Evolutionary conservation across 2,797 vertebrate species (phyloP), one percentile per base, ranked within the genome.

Genomic region (Anableps anableps): DNA sequence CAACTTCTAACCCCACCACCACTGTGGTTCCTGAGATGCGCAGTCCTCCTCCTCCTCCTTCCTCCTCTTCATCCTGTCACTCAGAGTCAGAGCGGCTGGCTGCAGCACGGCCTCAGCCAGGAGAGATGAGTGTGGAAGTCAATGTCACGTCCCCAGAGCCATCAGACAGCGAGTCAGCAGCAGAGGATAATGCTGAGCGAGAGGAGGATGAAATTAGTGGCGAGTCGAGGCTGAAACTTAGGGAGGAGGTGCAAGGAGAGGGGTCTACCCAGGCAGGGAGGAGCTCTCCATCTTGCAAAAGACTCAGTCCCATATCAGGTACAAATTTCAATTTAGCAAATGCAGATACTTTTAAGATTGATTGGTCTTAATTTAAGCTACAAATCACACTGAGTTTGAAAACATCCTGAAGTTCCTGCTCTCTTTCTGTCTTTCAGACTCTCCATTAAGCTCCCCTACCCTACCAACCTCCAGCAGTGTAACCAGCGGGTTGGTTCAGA

Each of bases 111-210:
- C 93, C 88, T 36, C 95, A 97, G 86, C 87, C 95, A 0, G 94
- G 93, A 0, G 97, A 99, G 78, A 93, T 94, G 36, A 97, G 95
- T 29, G 86, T 96, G 16, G 98, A 99, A 89, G 96, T 98, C 62
- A 98, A 97, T 79, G 95, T 99, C 89, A 98, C 98, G 73, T 96
- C 98, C 72, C 98, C 98, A 0, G 98, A 99, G 92, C 97, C 97
- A 29, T 99, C 98, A 0, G 98, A 98, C 91, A 96, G 96, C 0
- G 98, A 99, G 94, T 99, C 97, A 0, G 97, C 97, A 0, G 94
- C 95, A 0, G 98, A 99, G 88, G 98, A 99, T 86, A 96, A 96
- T 80, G 96, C 90, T 0, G 98, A 99, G 91, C 96, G 96, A 78
- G 98, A 98, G 71, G 97, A 98, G 72, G 97, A 97, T 36, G 95